Percentiles rank a stretch among this genome's conserved stretches.
These are phyloP conservation scores for Marisa cornuarietis DNA, from an alignment of 1,140 invertebrate genomes.

Conservation along the genomic window DNA sequence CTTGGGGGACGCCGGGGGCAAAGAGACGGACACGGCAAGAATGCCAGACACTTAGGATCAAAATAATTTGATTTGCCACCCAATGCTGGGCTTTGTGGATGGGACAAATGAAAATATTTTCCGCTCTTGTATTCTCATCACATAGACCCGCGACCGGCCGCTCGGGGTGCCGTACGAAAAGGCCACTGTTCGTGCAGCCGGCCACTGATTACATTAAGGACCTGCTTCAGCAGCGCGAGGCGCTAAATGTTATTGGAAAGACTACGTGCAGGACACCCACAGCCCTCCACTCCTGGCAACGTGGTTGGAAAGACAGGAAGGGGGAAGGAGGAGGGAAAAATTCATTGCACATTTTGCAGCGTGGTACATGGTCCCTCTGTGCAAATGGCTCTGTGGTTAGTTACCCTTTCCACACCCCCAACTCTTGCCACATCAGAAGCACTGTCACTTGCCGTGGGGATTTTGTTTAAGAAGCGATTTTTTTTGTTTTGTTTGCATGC, in stretches of 20 bases:
- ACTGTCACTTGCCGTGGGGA: no score
- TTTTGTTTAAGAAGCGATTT: no score
- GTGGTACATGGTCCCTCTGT: no score
- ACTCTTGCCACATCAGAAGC: no score
- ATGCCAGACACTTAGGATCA: slow-evolving; percentile 29
- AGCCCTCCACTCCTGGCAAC: no score
- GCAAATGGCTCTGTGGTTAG: no score
- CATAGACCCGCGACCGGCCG: slow-evolving; percentile 11
- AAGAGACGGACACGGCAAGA: slow-evolving; percentile 1
- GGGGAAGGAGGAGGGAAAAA: no score
- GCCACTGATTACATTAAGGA: slow-evolving; percentile 8
- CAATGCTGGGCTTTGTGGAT: slow-evolving; percentile 30
- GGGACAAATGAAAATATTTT: slow-evolving; percentile 45
- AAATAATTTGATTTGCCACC: slow-evolving; percentile 24
- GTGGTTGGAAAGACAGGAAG: neutral
- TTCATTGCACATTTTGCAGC: neutral
- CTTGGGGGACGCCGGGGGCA: neutral
- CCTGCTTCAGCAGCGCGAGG: slow-evolving; percentile 20
- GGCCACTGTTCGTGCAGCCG: slow-evolving; percentile 5
- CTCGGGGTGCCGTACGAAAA: neutral
- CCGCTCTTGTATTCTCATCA: slow-evolving; percentile 36
- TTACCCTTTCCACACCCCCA: no score
- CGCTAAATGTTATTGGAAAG: slow-evolving; percentile 29
- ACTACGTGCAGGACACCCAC: neutral
- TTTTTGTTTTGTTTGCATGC: no score